Evolutionary conservation across 2,888 invertebrate species (phyloP), one percentile per base, ranked within the genome.

Genomic region (Dendrolimus houi): DNA sequence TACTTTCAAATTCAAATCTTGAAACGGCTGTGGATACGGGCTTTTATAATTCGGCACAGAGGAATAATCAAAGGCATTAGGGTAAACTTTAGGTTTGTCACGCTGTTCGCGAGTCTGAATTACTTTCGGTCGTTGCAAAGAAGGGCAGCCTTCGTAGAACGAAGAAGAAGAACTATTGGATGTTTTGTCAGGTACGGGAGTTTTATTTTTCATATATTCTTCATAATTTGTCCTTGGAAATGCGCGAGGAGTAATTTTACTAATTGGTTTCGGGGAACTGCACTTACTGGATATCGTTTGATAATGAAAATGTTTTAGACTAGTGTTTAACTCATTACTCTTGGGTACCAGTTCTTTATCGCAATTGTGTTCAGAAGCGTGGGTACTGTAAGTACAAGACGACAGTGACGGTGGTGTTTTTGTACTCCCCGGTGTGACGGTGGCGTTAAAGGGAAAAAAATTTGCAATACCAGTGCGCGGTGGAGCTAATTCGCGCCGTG

Each of bases 361-460:
- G 3, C 6, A 0, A 29, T 47, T 47, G 54, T 29, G 53, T 13
- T 29, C 10, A n/a, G 52, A 41, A 9, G 60, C 56, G 47, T 64
- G 62, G 1, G 73, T 67, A 57, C 69, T 69, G 54, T 63, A 69
- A 3, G 70, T 69, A 1, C 64, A 55, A 7, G 63, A 63, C 0
- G 67, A 52, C 8, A 61, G 57, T 8, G 55, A 41, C 6, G 58
- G 54, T 7, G 47, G n/a, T 7, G 55, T 41, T 29, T 58, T 56
- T 40, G 55, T 58, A 1, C 54, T 56, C n/a, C 29, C 54, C 7
- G 68, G 54, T 2, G 62, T 8, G 8, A 62, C 58, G 9, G 64
- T 41, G 0, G 60, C 52, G 42, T 67, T 73, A 53, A 76, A 77
- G 0, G 79, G 75, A 14, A 78, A 74, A 53, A 75, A 75, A 47